Percentiles rank a stretch among this genome's conserved stretches.
Conservation (phyloP, 2,888 invertebrate genomes). For the Exephanes ischioxanthus region DNA sequence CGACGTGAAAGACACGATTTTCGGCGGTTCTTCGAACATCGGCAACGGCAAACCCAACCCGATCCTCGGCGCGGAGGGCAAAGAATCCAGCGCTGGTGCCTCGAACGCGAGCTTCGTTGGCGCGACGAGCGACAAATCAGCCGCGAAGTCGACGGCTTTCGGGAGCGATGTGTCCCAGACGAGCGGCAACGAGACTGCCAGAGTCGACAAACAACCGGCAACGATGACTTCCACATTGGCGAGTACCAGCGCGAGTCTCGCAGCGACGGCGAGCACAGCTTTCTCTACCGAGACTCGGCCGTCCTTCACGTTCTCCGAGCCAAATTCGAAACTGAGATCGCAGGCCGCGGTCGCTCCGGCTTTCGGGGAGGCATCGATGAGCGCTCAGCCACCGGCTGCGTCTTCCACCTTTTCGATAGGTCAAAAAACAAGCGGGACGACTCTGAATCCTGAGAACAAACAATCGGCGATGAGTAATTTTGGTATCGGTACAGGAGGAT, state of each 20-base stretch:
- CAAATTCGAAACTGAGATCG: constrained; percentile 55
- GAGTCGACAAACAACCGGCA: constrained; percentile 6
- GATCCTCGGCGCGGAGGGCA: constrained; percentile 70
- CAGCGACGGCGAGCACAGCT: background rate
- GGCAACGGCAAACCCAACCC: constrained; percentile 57
- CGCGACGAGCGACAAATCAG: constrained; percentile 10
- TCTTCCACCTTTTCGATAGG: constrained; percentile 70
- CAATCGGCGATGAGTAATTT: constrained; percentile 42
- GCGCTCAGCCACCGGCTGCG: constrained; percentile 41
- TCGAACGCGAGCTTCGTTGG: constrained; percentile 27
- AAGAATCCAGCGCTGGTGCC: constrained; percentile 3
- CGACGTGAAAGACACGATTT: constrained; percentile 30
- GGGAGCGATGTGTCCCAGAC: background rate
- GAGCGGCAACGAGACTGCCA: constrained; percentile 18
- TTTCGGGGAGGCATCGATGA: constrained; percentile 48
- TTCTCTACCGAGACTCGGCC: constrained; percentile 47
- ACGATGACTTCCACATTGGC: constrained; percentile 19
- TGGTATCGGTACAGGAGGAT: constrained; percentile 14
- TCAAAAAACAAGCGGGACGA: constrained; percentile 25
- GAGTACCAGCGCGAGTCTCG: constrained; percentile 6
- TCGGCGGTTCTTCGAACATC: constrained; percentile 1
- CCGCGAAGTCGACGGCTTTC: constrained; percentile 26
- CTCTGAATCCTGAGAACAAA: constrained; percentile 23
- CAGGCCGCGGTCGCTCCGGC: constrained; percentile 24
- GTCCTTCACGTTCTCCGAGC: constrained; percentile 71